Evolutionary conservation across 2,797 vertebrate species (phyloP), one percentile per base, ranked within the genome.

Genomic region (Enteromius unitaeniatus): DNA sequence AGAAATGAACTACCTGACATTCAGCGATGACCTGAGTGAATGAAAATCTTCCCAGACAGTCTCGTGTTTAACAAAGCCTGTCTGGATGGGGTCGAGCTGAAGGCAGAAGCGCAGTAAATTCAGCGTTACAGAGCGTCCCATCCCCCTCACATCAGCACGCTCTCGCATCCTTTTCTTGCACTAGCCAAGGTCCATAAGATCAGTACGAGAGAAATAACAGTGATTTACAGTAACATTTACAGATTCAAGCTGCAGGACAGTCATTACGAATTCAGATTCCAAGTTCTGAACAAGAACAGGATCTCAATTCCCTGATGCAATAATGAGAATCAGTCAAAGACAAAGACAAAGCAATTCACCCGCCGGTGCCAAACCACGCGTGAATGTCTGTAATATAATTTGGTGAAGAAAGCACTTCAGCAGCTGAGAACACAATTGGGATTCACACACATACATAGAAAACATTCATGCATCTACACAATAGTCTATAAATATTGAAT

Each of bases 1-100:
- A 64, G 58, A 26, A 45, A 31, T 2, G 26, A 72, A 72, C 31
- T 42, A 55, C 40, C 75, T 80, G 65, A 80, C 5, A 28, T 69
- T 55, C 53, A 47, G 28, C 14, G 14, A 79, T 3, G 64, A 68
- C 62, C 21, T 53, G 26, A 73, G 55, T 21, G 23, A 34, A 49
- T 51, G 45, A 67, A 79, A 79, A 34, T 81, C 79, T 65, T 67
- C 19, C 42, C 26, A 78, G 79, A 70, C 67, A 0, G 23, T 60
- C 69, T 73, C 5, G 42, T 73, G 55, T 23, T 81, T 17, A 81
- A 81, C 79, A 73, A 81, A 81, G 79, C 68, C 79, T 1, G 55
- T 37, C 69, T 81, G 26, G 76, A 78, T 31, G 76, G 58, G 76
- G 76, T 64, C 53, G 19, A 17, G 53, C 68, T 34, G 40, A 40